Conservation (phyloP, 2,113 vertebrate species). For the Tor tambroides region DNA sequence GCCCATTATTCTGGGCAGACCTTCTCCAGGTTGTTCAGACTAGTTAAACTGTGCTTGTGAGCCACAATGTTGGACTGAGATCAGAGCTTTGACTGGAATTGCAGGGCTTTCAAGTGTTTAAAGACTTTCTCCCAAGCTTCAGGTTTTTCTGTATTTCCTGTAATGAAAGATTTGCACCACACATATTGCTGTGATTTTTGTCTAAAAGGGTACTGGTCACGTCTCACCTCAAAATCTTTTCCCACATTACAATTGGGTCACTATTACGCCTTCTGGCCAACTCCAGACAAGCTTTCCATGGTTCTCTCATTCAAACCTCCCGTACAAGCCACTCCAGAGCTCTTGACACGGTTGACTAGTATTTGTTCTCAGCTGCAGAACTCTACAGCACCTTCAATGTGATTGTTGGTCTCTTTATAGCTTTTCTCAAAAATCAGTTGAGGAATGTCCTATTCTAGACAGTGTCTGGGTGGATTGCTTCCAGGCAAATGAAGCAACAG, state of each 20-base stretch:
- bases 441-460: not conserved
- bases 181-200: not conserved
- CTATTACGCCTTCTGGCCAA: not conserved
- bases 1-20: not conserved
- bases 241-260: not conserved
- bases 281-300: not conserved
- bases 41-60: not conserved
- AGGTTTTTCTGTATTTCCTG: not conserved
- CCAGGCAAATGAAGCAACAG: not conserved
- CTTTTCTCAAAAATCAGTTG: not conserved
- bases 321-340: not conserved
- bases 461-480: not conserved
- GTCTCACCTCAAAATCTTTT: not conserved
- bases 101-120: not conserved
- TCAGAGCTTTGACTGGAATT: not conserved
- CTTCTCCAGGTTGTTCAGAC: not conserved
- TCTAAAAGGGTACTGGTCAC: no score
- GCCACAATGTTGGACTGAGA: conserved; percentile 19
- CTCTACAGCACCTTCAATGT: not conserved
- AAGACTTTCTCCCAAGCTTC: not conserved
- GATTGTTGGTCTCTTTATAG: no score
- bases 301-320: not conserved
- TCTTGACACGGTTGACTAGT: not conserved
- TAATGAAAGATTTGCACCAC: not conserved
- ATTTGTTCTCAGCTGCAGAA: not conserved